These are phyloP conservation scores for Drosophila ercepeae DNA, from an alignment of 1,140 invertebrate species.

Conservation along the genomic window DNA sequence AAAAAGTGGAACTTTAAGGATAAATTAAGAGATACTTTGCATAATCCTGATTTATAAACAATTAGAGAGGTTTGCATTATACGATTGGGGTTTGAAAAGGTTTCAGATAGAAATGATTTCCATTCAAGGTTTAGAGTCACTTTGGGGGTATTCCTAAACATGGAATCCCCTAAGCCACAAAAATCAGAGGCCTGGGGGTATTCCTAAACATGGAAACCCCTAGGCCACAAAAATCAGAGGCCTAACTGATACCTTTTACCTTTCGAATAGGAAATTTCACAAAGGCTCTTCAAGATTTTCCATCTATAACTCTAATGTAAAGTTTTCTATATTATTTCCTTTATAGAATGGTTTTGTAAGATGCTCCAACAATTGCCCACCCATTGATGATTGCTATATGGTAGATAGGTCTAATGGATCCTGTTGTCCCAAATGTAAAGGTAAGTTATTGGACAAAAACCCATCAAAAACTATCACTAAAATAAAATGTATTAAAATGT, in stretches of 20 bases:
- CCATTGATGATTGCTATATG: conserved; percentile 88
- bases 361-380: conserved; percentile 88
- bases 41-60: conserved; percentile 26
- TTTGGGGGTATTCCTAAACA: too few relatives aligned
- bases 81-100: background rate
- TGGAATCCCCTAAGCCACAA: too few relatives aligned
- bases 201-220: too few relatives aligned
- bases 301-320: conserved; percentile 35
- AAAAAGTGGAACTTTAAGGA: conserved; percentile 17
- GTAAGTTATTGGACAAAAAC: conserved; percentile 80
- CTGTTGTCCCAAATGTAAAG: conserved; percentile 89
- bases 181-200: too few relatives aligned
- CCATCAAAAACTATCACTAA: background rate
- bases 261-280: too few relatives aligned
- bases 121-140: too few relatives aligned
- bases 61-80: background rate
- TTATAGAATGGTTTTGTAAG: conserved; percentile 90
- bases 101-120: too few relatives aligned
- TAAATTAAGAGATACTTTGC: conserved; percentile 39
- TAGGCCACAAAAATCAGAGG: conserved; percentile 56
- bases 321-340: background rate
- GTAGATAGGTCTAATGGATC: conserved; percentile 85
- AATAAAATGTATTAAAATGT: background rate
- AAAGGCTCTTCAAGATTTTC: background rate
- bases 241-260: too few relatives aligned